Evolutionary conservation across 1,140 invertebrate species (phyloP).

Genomic region (Lamellibrachia luymesi): DNA sequence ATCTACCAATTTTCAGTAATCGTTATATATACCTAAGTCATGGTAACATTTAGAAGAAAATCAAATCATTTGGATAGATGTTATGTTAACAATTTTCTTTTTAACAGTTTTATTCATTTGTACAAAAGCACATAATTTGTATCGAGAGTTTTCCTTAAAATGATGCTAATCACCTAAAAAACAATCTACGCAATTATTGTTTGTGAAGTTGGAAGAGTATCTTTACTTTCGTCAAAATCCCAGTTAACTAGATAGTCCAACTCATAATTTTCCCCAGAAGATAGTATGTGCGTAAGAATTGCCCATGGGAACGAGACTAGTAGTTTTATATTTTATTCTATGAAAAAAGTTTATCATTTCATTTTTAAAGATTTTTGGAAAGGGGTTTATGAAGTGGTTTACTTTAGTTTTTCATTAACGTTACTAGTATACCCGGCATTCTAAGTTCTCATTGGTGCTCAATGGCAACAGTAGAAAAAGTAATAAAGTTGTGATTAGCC

Average conservation of each 20-base stretch:
- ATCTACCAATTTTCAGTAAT: too few species aligned
- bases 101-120: neutral
- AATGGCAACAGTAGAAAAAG: neutral
- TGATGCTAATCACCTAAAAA: too few species aligned
- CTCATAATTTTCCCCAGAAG: neutral
- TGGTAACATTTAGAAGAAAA: too few species aligned
- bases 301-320: neutral
- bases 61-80: too few species aligned
- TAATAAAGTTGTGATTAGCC: neutral
- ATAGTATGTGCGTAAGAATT: neutral
- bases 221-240: neutral
- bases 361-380: neutral
- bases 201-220: neutral
- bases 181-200: neutral
- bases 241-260: too few species aligned
- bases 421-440: neutral
- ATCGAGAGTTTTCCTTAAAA: too few species aligned
- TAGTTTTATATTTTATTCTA: neutral
- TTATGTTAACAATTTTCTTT: too few species aligned
- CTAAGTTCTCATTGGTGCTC: neutral
- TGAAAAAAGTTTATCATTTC: neutral
- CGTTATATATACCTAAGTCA: too few species aligned
- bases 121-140: neutral
- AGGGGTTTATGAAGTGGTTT: neutral
- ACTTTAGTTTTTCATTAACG: neutral